Percentiles rank a stretch among this genome's conserved stretches.
Conservation (phyloP, 2,888 invertebrate species). For the Dryobotodes eremita region DNA sequence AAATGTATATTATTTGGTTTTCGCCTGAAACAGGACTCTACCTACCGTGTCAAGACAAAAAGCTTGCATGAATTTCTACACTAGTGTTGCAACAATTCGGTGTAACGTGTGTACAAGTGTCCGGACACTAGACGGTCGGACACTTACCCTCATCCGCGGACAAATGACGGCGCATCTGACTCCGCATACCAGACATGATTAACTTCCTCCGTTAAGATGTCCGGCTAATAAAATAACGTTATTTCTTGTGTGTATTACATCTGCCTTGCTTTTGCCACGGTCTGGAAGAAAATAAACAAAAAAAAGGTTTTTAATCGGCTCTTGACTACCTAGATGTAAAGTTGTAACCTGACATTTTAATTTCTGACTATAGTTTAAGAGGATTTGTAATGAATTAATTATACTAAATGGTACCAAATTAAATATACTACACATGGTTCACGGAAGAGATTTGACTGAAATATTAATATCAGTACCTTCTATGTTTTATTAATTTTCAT, state of each 20-base stretch:
- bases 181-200: constrained; percentile 57
- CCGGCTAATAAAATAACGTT: constrained; percentile 48
- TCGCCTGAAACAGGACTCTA: not conserved
- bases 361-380: not conserved
- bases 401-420: not conserved
- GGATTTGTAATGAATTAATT: not conserved
- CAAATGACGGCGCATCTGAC: constrained; percentile 60
- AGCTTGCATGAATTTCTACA: not conserved
- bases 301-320: not conserved
- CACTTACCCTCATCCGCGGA: constrained; percentile 51
- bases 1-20: not conserved
- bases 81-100: constrained; percentile 9
- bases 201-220: constrained; percentile 34
- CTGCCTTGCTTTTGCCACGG: not conserved
- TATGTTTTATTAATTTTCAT: too few relatives aligned
- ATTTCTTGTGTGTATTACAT: not conserved
- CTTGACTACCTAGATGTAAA: not conserved
- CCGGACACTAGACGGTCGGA: constrained; percentile 16
- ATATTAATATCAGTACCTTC: too few relatives aligned
- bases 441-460: not conserved
- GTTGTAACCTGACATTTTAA: not conserved
- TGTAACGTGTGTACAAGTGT: constrained; percentile 30
- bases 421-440: not conserved
- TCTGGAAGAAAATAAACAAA: not conserved
- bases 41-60: not conserved